Evolutionary conservation across 2,113 vertebrate genomes (phyloP).

Genomic region (Peromyscus leucopus): DNA sequence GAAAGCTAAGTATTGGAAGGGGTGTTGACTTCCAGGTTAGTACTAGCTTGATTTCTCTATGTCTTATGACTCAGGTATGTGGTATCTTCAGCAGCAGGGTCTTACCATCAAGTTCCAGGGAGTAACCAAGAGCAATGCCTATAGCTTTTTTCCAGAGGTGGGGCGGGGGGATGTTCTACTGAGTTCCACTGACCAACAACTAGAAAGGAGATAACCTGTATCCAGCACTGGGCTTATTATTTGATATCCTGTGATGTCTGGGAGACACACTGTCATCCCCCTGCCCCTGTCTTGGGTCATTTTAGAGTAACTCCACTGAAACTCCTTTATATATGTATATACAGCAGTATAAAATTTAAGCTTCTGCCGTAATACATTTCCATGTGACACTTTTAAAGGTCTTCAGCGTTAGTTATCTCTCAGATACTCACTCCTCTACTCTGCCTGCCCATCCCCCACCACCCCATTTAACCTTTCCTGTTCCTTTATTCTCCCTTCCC

Average conservation of each 20-base stretch:
- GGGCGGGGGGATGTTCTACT: too few relatives aligned
- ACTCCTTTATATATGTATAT: neutral
- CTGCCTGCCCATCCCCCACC: neutral
- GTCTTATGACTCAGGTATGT: neutral
- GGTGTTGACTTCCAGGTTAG: neutral
- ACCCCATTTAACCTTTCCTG: neutral
- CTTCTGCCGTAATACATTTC: neutral
- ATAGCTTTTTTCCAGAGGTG: too few relatives aligned
- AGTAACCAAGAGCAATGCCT: neutral
- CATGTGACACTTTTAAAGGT: neutral
- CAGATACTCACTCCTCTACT: neutral
- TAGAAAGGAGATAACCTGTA: neutral
- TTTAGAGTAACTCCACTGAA: neutral
- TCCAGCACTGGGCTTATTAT: neutral
- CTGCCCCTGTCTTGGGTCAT: neutral
- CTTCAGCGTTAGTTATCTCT: neutral
- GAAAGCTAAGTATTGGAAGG: neutral
- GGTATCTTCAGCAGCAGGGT: neutral
- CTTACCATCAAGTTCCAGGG: neutral
- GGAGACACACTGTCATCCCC: neutral
- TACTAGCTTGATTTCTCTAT: neutral
- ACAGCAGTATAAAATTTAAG: neutral
- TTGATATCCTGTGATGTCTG: neutral
- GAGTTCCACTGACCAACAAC: neutral
- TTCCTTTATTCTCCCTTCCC: neutral